These are phyloP conservation scores for Scrobipalpa atriplicella DNA, from an alignment of 2,888 invertebrate species.

Conservation along the genomic window DNA sequence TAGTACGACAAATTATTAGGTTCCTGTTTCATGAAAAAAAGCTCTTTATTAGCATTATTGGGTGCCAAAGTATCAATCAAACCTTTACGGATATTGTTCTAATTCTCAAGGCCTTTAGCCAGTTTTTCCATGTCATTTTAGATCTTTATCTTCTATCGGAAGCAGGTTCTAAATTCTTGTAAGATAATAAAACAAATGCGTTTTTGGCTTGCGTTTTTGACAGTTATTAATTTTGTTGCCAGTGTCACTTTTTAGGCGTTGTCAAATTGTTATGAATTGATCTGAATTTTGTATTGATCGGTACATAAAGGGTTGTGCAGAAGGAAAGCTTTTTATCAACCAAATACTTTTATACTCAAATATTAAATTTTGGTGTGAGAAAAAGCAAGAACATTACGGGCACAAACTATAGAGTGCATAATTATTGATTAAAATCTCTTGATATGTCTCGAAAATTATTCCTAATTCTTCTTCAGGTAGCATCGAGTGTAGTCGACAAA, in stretches of 20 bases:
- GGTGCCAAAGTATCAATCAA: slow-evolving; percentile 32
- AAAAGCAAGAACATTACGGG: too few species aligned
- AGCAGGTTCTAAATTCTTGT: slow-evolving; percentile 36
- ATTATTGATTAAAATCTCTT: too few species aligned
- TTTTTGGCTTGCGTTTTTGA: slow-evolving; percentile 16
- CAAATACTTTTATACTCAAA: too few species aligned
- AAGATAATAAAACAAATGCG: slow-evolving; percentile 25
- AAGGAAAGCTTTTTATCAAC: neutral
- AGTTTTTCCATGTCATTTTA: slow-evolving; percentile 46
- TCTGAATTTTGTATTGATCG: too few species aligned
- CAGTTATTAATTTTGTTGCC: slow-evolving; percentile 26
- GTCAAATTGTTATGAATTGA: slow-evolving; percentile 4
- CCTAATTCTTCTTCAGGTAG: too few species aligned
- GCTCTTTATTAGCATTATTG: neutral
- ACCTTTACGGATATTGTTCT: slow-evolving; percentile 33
- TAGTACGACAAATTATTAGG: neutral
- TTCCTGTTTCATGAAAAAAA: neutral
- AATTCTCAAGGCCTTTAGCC: slow-evolving; percentile 37
- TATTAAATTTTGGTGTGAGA: too few species aligned
- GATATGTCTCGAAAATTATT: too few species aligned
- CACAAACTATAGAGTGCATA: too few species aligned
- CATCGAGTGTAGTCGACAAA: too few species aligned
- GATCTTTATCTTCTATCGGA: slow-evolving; percentile 50
- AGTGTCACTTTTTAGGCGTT: slow-evolving; percentile 19
- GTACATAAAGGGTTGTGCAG: neutral